Conservation (phyloP, 1,140 invertebrate genomes). For the Manduca sexta region DNA sequence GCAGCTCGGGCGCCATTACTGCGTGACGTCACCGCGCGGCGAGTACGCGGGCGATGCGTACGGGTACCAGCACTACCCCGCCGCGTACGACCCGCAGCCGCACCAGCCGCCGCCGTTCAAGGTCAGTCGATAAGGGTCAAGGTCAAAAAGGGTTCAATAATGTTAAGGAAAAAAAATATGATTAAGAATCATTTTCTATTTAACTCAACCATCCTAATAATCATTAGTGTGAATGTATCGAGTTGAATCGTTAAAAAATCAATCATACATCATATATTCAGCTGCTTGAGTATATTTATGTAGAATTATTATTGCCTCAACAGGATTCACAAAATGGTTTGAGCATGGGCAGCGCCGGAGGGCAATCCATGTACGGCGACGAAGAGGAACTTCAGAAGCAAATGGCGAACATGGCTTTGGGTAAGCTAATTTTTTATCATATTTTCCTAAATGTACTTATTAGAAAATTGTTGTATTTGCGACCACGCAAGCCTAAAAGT, state of each 20-base stretch:
- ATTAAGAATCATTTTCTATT: too few species aligned
- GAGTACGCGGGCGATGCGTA: constrained; percentile 61
- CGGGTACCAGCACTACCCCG: constrained; percentile 57
- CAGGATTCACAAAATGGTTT: constrained; percentile 70
- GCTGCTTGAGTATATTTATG: too few species aligned
- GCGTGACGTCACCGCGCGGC: constrained; percentile 64
- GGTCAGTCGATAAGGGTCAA: constrained; percentile 15
- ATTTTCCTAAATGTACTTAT: neutral
- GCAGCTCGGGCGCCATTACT: constrained; percentile 59
- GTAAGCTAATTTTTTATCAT: constrained; percentile 21
- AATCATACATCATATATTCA: too few species aligned
- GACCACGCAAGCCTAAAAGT: too few species aligned
- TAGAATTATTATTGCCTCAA: constrained; percentile 7
- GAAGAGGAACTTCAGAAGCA: constrained; percentile 82
- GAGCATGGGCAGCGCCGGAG: constrained; percentile 66
- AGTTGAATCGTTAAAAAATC: too few species aligned
- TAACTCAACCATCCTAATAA: too few species aligned
- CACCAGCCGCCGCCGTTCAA: constrained; percentile 47
- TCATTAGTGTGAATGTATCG: too few species aligned
- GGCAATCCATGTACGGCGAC: constrained; percentile 79
- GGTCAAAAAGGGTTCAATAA: neutral
- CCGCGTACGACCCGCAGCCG: constrained; percentile 40
- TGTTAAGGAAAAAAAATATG: too few species aligned
- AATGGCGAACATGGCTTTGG: constrained; percentile 75
- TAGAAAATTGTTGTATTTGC: too few species aligned